Base-by-base conservation (phyloP, 2,113 vertebrate genomes). In the Poicephalus meyeri region DNA sequence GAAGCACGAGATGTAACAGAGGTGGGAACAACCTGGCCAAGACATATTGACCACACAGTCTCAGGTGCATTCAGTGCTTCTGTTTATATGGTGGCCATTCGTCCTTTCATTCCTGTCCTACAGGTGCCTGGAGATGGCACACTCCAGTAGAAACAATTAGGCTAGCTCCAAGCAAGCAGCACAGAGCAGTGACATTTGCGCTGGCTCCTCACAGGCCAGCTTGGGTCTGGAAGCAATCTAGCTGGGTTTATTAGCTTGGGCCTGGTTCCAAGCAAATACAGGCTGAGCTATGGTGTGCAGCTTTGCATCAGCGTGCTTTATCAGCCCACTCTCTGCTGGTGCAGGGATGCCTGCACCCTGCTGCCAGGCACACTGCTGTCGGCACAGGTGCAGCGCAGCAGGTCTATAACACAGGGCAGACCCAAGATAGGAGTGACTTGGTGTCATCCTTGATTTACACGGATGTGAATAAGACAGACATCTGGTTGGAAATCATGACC, bases 231-330 rank as follows among this genome's bases (percentile, higher is more conserved):
- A 95, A 92, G 72, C 80, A 93, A 94, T 94, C 92, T 83, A 55
- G 77, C 50, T 29, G 69, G 83, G 80, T 94, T 94, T 96, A 96
- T 88, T 92, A 95, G 91, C 88, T 86, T 80, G 92, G 96, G 95
- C 88, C 88, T 64, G 29, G 12, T 71, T 90, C 92, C 94, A 94
- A 71, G 71, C 21, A 1, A 94, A 72, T 0, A 6, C 90, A 61
- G 91, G 76, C 86, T 80, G 76, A 94, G 92, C 76, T 61, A 41
- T 0, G 5, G 77, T 63, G 76, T 4, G 17, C 82, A 80, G 91
- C 88, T 94, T 88, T 84, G 60, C 83, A 80, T 25, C 49, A 89
- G 58, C 6, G 1, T 91, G 61, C 17, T 87, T 33, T 50, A 94
- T 46, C 85, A 91, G 70, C 81, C 84, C 42, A 2, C 24, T 9